Percentiles rank a stretch among this genome's conserved stretches.
Conservation (phyloP, 1,140 invertebrate species). For the Pseudomyrmex pallidus region DNA sequence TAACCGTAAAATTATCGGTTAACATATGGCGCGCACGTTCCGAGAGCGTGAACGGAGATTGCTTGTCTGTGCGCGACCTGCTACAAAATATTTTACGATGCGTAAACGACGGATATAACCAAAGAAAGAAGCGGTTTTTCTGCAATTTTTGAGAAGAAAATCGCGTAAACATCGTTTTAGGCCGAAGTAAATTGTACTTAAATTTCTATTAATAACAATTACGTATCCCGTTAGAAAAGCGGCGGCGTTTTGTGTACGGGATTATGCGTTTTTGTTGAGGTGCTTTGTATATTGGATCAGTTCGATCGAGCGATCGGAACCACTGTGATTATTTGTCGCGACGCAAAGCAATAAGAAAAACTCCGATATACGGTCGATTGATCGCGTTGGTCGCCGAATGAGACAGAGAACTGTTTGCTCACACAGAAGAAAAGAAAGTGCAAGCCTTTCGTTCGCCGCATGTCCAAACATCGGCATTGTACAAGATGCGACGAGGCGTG, state of each 20-base stretch:
- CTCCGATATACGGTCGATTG: slow-evolving; percentile 40
- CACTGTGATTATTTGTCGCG: neutral
- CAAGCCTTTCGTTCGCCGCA: slow-evolving; percentile 71
- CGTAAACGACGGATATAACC: slow-evolving; percentile 60
- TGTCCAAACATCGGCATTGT: slow-evolving; percentile 76
- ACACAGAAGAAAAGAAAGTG: slow-evolving; percentile 48
- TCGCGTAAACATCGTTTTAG: neutral
- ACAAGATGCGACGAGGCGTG: slow-evolving; percentile 62
- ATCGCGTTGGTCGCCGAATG: slow-evolving; percentile 58
- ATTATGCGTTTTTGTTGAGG: neutral
- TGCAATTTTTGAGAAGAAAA: slow-evolving; percentile 22
- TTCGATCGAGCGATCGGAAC: slow-evolving; percentile 30
- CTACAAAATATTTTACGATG: slow-evolving; percentile 61
- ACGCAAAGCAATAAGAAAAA: slow-evolving; percentile 15
- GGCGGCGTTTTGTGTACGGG: slow-evolving; percentile 9
- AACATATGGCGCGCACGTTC: slow-evolving; percentile 74
- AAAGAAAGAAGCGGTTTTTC: neutral
- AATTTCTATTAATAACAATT: slow-evolving; percentile 10
- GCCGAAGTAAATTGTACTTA: neutral
- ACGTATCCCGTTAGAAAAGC: neutral
- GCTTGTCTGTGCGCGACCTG: slow-evolving; percentile 68
- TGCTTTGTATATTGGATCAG: slow-evolving; percentile 59
- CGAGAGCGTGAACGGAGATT: slow-evolving; percentile 72
- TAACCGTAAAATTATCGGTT: slow-evolving; percentile 64
- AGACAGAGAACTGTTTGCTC: slow-evolving; percentile 69